Conservation (phyloP, 1,140 invertebrate genomes). For the Riptortus pedestris region DNA sequence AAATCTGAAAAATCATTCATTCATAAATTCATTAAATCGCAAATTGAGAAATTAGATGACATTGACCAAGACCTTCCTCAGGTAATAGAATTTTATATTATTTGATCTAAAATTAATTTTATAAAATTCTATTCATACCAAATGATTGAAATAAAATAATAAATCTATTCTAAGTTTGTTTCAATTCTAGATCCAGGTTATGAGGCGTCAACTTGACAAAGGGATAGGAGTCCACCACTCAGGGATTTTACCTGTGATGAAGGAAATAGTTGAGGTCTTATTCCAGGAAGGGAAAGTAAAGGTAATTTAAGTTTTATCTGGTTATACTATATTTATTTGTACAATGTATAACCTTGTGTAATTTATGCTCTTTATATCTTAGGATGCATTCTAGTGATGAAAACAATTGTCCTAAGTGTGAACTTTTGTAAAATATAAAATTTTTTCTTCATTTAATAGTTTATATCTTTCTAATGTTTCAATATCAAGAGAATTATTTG, state of each 20-base stretch:
- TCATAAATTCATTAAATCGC: constrained; percentile 69
- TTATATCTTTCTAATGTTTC: too few relatives aligned
- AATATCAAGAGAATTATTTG: too few relatives aligned
- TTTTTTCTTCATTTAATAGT: too few relatives aligned
- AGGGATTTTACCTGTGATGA: constrained; percentile 90
- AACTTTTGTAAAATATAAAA: too few relatives aligned
- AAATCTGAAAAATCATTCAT: constrained; percentile 73
- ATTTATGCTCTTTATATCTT: too few relatives aligned
- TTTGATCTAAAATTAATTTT: neutral
- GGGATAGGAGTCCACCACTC: constrained; percentile 96
- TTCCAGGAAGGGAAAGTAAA: constrained; percentile 87
- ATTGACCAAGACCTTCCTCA: constrained; percentile 82
- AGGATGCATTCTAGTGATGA: neutral
- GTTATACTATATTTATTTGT: too few relatives aligned
- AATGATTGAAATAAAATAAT: neutral
- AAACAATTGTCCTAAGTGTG: neutral
- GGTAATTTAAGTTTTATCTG: constrained; percentile 39
- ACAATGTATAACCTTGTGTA: too few relatives aligned
- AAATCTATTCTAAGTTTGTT: neutral
- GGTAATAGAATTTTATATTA: constrained; percentile 40
- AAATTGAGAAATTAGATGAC: constrained; percentile 60
- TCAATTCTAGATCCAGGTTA: constrained; percentile 45
- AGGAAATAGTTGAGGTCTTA: constrained; percentile 96
- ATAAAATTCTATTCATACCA: neutral
- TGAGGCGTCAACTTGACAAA: constrained; percentile 67